Base-by-base conservation (phyloP, 2,113 vertebrate genomes). In the Shinisaurus crocodilurus region DNA sequence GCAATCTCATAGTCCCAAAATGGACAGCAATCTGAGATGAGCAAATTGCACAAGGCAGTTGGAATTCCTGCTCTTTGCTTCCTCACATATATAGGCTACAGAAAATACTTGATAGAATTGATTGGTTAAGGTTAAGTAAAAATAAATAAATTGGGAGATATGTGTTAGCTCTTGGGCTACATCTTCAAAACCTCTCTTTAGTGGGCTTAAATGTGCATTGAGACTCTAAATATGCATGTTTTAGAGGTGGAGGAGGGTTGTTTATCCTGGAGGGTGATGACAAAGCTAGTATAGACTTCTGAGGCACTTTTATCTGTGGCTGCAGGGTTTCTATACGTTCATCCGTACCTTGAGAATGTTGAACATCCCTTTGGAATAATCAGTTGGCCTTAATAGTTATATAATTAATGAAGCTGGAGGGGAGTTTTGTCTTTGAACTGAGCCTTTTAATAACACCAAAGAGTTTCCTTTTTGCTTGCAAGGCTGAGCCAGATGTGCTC, bases 291-390 rank as follows among this genome's bases (percentile, higher is more conserved):
- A 50, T 88, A 92, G 85, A n/a, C 57, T 94, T 94, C 85, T 86
- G 93, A 94, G 91, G 32, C 88, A 75, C 93, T 96, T 96, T 96
- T 88, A 95, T 95, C 94, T 94, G 87, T 57, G 80, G 50, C 93
- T 94, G 92, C 89, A 90, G 91, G 93, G 91, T 90, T 95, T 82
- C 70, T 20, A 3, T 82, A 91, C 91, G 91, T 95, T 92, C 91
- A 83, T 82, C 70, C n/a, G 6, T 79, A 91, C 90, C 92, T 95
- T 91, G 91, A 84, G 94, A 95, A 92, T 91, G 92, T 96, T 94
- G 94, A 79, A 88, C 74, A 77, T 91, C 86, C 82, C 86, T n/a
- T 83, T 50, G 88, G 63, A 94, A 90, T 94, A 90, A 92, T 91
- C 79, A 76, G 88, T 76, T 91, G 85, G 48, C 45, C 82, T 90